Evolutionary conservation across 2,113 vertebrate species (phyloP).

Genomic region (Neogale vison): DNA sequence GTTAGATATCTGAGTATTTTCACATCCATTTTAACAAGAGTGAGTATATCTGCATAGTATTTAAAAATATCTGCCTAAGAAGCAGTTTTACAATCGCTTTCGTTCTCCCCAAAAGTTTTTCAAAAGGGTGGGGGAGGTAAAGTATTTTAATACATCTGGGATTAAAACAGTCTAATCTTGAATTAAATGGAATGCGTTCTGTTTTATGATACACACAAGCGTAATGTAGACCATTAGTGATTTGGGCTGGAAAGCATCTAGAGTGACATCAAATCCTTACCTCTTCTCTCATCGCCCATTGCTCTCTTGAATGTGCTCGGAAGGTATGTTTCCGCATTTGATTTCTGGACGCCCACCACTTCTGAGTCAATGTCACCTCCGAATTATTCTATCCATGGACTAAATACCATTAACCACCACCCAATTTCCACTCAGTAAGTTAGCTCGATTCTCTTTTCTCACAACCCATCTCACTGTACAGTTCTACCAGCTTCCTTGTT

Average conservation of each 20-base stretch:
- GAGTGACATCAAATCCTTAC: background rate
- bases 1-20: background rate
- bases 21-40: background rate
- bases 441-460: background rate
- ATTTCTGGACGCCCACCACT: background rate
- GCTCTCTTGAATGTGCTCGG: background rate
- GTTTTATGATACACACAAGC: background rate
- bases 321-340: background rate
- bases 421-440: background rate
- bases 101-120: background rate
- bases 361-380: slow-evolving; percentile 14
- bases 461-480: background rate
- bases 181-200: background rate
- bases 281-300: background rate
- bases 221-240: background rate
- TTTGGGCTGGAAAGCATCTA: background rate
- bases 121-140: background rate
- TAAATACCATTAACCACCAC: background rate
- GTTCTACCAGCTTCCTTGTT: background rate
- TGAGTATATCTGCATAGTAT: background rate
- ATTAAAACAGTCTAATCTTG: background rate
- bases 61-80: background rate
- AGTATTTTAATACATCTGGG: background rate
- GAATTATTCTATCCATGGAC: background rate
- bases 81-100: background rate